Evolutionary conservation across 2,113 vertebrate species (phyloP), one percentile per base, ranked within the genome.

Genomic region (Upupa epops): DNA sequence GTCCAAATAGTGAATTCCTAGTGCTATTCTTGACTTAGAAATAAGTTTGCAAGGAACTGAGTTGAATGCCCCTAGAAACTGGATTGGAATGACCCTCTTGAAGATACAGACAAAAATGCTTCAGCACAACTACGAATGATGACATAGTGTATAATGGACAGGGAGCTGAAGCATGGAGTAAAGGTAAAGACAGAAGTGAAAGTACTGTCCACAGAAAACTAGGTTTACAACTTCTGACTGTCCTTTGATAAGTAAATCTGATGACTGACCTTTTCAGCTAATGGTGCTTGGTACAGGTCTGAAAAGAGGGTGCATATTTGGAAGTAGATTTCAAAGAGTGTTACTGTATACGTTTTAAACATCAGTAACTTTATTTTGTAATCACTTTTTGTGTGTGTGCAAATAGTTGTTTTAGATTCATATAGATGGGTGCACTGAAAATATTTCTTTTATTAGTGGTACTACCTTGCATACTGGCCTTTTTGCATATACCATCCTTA

Each of bases 171-270:
- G 56, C 91, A 68, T 78, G 48, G 40, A 66, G 88, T 92, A 81
- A 86, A 83, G 80, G 80, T 60, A 89, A 34, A 76, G 73, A 90
- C 20, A 72, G 68, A 69, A 74, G 7, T 74, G 70, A 55, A 88
- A 92, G 68, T 90, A 59, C 73, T 90, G 88, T 87, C 86, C 51
- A 14, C 14, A 17, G 69, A 90, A 42, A 61, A 85, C 81, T 58
- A 28, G 60, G 91, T 92, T 94, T 72, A 58, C 6, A 14, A 22
- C 42, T 45, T 45, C 75, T 66, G 37, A 64, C 79, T 95, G 56
- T 95, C 79, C 78, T 83, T 88, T 82, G 82, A 96, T 73, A 94
- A 93, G 71, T 86, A 92, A 90, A 95, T 88, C 79, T 92, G 65
- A 77, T 86, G 58, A 92, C 58, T 77, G 72, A 74, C 36, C 45